Evolutionary conservation across 2,797 vertebrate species (phyloP).

Genomic region (Steatocranus sp.): DNA sequence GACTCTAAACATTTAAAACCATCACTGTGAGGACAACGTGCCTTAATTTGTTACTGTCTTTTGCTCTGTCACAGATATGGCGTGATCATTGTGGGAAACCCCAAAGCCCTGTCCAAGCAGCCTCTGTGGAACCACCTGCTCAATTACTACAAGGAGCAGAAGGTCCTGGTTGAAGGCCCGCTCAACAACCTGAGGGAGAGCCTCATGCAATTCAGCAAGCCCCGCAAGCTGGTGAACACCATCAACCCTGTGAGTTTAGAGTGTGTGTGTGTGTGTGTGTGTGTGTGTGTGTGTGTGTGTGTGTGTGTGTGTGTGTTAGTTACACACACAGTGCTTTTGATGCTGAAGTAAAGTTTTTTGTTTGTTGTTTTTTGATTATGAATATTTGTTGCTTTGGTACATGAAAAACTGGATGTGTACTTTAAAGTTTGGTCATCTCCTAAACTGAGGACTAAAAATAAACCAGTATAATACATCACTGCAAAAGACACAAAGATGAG

Average conservation of each 20-base stretch:
- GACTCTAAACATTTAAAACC: neutral
- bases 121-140: conserved; percentile 98
- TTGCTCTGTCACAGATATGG: conserved; percentile 79
- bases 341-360: neutral
- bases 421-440: neutral
- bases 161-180: conserved; percentile 96
- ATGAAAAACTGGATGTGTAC: neutral
- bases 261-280: neutral
- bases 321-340: neutral
- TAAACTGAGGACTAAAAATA: neutral
- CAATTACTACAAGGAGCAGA: conserved; percentile 99
- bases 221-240: conserved; percentile 96
- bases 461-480: neutral
- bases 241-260: conserved; percentile 90
- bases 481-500: neutral
- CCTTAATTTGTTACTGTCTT: neutral
- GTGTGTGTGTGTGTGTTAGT: neutral
- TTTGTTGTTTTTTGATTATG: neutral
- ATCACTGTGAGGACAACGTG: neutral
- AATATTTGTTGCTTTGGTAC: neutral
- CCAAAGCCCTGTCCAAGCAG: conserved; percentile 96
- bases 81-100: conserved; percentile 98
- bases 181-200: conserved; percentile 97
- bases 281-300: no score
- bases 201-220: conserved; percentile 99